Base-by-base conservation (phyloP, 2,797 vertebrate species). In the Esox lucius region DNA sequence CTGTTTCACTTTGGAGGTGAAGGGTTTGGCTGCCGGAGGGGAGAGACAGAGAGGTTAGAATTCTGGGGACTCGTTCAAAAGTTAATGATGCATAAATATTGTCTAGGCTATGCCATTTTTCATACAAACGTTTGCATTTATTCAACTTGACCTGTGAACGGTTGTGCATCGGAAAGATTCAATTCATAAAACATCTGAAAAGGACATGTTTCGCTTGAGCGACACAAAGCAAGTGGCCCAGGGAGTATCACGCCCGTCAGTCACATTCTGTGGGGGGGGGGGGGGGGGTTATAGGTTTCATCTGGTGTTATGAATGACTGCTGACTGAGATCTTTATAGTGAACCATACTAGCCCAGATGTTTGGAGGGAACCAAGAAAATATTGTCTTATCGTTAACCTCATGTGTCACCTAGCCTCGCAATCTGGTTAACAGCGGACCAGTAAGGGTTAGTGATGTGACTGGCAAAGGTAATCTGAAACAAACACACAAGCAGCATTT, bases 1-100 rank as follows among this genome's bases (percentile, higher is more conserved):
- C 93, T 99, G 96, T 91, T 99, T 99, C 86, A 99, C 96, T 90
- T 96, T 98, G 86, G 93, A 94, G 68, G 96, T 97, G 92, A 99
- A 99, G 62, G 97, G 95, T 94, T 98, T 98, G 74, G 96, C 98
- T 99, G 94, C 76, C 90, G 93, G 85, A 71, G 83, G 22, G 74
- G 75, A 51, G 61, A 81, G 9, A 81, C 59, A 15, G 48, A 49
- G 16, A 28, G 24, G 24, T 26, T 19, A 67, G 65, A 12, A 51
- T 31, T 17, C 26, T 31, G 3, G 56, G 56, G 9, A 59, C 22
- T 59, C 51, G n/a, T 56, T 56, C 22, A 24, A 11, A 24, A 46
- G 42, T 11, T 46, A 61, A 61, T 61, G 1, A 24, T 24, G 22
- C n/a, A 19, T 24, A 61, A 26, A 61, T 61, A 61, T 24, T 61